A percentile compares a stretch with the other conserved stretches of the same genome.
These are phyloP conservation scores for Neodiprion fabricii DNA, from an alignment of 1,140 invertebrate genomes.

Conservation along the genomic window DNA sequence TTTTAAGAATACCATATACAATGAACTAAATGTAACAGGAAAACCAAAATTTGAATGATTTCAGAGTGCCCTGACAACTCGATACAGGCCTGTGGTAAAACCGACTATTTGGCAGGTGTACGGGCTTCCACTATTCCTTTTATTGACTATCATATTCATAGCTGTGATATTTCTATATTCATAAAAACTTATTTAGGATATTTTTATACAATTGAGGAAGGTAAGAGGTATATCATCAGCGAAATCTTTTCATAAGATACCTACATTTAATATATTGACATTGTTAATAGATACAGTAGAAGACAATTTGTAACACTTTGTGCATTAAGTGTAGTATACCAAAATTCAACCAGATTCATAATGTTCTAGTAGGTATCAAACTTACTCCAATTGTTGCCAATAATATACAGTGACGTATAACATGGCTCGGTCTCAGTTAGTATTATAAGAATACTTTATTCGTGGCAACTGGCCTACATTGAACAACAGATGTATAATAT, in stretches of 20 bases:
- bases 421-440: too few relatives aligned
- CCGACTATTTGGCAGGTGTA: conserved; percentile 32
- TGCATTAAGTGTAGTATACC: too few relatives aligned
- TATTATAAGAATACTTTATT: too few relatives aligned
- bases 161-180: neutral
- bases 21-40: neutral
- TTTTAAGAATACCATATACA: neutral
- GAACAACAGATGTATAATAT: too few relatives aligned
- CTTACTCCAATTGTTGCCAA: too few relatives aligned
- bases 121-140: conserved; percentile 10
- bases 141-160: neutral
- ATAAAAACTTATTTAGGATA: neutral
- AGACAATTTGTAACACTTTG: too few relatives aligned
- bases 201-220: too few relatives aligned
- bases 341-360: too few relatives aligned
- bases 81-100: conserved; percentile 37
- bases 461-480: too few relatives aligned
- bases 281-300: too few relatives aligned
- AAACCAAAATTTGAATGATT: conserved; percentile 14
- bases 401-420: too few relatives aligned
- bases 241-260: neutral
- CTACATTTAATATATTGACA: neutral
- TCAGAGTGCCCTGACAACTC: conserved; percentile 36
- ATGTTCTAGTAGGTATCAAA: too few relatives aligned
- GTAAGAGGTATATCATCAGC: neutral